Conservation (phyloP, 1,140 invertebrate species). For the Liolophura sinensis region DNA sequence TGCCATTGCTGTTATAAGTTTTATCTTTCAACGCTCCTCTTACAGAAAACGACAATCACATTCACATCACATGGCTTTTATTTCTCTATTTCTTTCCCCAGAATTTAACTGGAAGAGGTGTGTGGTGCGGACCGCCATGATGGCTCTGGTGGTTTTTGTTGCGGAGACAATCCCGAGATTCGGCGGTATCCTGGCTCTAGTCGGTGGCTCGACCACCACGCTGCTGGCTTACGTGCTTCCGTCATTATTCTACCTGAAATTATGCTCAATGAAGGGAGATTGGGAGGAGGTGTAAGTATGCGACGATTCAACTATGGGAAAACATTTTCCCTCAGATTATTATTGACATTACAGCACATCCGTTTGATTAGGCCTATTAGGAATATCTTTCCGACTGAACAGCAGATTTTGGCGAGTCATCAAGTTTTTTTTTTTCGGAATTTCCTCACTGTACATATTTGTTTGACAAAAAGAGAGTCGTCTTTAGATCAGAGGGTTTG, state of each 20-base stretch:
- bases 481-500: too few relatives aligned
- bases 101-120: constrained; percentile 80
- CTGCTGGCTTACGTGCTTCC: constrained; percentile 83
- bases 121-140: constrained; percentile 71
- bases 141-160: constrained; percentile 74
- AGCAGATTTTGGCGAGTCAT: too few relatives aligned
- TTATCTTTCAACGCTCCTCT: too few relatives aligned
- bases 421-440: too few relatives aligned
- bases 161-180: constrained; percentile 84
- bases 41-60: too few relatives aligned
- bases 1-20: too few relatives aligned
- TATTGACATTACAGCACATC: background rate
- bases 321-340: too few relatives aligned
- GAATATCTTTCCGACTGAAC: too few relatives aligned
- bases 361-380: too few relatives aligned
- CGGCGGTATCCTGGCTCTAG: constrained; percentile 84
- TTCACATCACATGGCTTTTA: background rate
- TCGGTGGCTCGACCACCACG: constrained; percentile 82
- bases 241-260: constrained; percentile 76
- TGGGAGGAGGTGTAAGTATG: constrained; percentile 38
- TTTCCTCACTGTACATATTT: too few relatives aligned
- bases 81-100: constrained; percentile 54
- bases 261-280: constrained; percentile 47
- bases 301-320: background rate
- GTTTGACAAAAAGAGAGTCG: too few relatives aligned